Percentiles rank a stretch among this genome's conserved stretches.
Conservation (phyloP, 2,888 invertebrate genomes). For the Drosophila formosana region DNA sequence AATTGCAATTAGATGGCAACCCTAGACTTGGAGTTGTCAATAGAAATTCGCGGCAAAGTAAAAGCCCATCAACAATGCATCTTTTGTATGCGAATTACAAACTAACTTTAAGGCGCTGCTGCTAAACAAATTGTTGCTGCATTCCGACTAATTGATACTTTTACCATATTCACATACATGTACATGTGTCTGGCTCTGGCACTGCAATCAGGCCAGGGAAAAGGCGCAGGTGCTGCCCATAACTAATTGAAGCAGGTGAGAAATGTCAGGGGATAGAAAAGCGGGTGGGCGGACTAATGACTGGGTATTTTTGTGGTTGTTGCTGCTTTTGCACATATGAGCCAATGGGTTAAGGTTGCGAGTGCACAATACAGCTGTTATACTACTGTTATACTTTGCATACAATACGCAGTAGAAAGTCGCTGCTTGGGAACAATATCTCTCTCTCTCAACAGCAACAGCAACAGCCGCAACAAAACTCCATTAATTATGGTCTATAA, state of each 20-base stretch:
- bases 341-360: slow-evolving; percentile 74
- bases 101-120: slow-evolving; percentile 3
- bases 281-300: slow-evolving; percentile 46
- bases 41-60: slow-evolving; percentile 53
- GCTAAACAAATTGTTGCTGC: slow-evolving; percentile 16
- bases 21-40: slow-evolving; percentile 32
- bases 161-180: slow-evolving; percentile 50
- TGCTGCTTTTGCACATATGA: slow-evolving; percentile 29
- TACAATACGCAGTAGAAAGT: slow-evolving; percentile 48
- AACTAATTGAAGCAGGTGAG: slow-evolving; percentile 57
- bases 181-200: slow-evolving; percentile 24
- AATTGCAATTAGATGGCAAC: slow-evolving; percentile 54
- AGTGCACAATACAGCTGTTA: slow-evolving; percentile 43
- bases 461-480: background rate
- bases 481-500: slow-evolving; percentile 11
- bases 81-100: slow-evolving; percentile 48
- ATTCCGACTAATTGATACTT: slow-evolving; percentile 68
- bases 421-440: background rate
- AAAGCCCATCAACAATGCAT: slow-evolving; percentile 53
- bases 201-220: slow-evolving; percentile 44
- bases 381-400: slow-evolving; percentile 38
- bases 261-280: slow-evolving; percentile 9
- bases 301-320: background rate
- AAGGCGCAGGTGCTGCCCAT: slow-evolving; percentile 43
- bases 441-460: too few relatives aligned